These are phyloP conservation scores for Lydus trimaculatus DNA, from an alignment of 2,888 invertebrate genomes.

Conservation along the genomic window DNA sequence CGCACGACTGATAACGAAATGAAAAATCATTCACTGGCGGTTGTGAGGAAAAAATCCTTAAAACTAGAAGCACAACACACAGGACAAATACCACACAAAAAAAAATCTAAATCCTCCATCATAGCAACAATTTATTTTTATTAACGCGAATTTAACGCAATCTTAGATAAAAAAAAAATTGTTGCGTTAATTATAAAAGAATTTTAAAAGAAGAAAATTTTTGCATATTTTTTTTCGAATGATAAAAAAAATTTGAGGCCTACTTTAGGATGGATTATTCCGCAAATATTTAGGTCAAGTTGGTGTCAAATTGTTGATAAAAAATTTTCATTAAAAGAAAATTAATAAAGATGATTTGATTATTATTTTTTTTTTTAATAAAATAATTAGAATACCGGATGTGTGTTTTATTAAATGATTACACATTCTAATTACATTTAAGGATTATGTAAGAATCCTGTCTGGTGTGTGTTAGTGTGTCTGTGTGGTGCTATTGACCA, in stretches of 20 bases:
- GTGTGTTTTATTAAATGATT: neutral
- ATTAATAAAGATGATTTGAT: neutral
- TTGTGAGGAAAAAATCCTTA: neutral
- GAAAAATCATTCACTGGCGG: neutral
- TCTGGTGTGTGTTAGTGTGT: too few species aligned
- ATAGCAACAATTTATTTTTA: neutral
- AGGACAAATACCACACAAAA: neutral
- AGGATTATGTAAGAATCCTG: neutral
- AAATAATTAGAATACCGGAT: neutral
- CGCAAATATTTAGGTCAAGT: conserved; percentile 29
- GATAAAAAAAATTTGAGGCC: conserved; percentile 24
- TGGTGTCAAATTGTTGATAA: conserved; percentile 15
- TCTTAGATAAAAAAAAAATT: too few species aligned
- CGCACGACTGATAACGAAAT: conserved; percentile 6
- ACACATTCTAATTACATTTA: neutral
- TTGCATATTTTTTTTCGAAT: neutral
- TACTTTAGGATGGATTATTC: conserved; percentile 28
- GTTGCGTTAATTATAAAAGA: too few species aligned
- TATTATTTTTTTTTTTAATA: too few species aligned
- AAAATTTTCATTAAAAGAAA: neutral
- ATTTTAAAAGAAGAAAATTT: too few species aligned
- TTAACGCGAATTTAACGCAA: neutral
- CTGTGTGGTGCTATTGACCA: neutral
- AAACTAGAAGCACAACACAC: neutral
- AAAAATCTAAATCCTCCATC: neutral